A percentile compares a stretch with the other conserved stretches of the same genome.
phyloP scores from a whole-genome alignment of 2,888 invertebrate species.

The Ophion ventricosus region DNA sequence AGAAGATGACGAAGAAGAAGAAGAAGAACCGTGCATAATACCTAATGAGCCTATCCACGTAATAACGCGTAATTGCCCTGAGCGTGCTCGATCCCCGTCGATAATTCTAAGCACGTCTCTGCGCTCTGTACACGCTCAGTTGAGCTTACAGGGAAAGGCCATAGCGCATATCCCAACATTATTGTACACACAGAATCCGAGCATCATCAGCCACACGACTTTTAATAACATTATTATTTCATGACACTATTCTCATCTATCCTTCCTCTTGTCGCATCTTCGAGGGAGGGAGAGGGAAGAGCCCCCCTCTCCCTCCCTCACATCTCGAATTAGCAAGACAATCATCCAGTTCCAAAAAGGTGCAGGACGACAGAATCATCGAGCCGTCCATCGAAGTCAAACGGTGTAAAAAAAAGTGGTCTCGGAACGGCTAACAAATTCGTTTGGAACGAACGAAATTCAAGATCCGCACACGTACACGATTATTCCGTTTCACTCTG shows the following conservation, averaged over 20 bases:
- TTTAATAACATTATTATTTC: slow-evolving; percentile 66
- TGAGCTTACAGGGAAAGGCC: slow-evolving; percentile 67
- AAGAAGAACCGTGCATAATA: slow-evolving; percentile 79
- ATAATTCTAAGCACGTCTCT: slow-evolving; percentile 76
- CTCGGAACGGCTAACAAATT: slow-evolving; percentile 49
- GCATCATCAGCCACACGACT: slow-evolving; percentile 57
- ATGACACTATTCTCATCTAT: slow-evolving; percentile 37
- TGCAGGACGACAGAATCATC: slow-evolving; percentile 10
- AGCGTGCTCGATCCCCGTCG: slow-evolving; percentile 76
- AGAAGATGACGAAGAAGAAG: slow-evolving; percentile 42
- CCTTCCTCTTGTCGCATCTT: slow-evolving; percentile 24
- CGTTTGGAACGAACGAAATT: slow-evolving; percentile 50
- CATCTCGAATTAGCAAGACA: slow-evolving; percentile 48
- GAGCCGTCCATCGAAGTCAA: background rate
- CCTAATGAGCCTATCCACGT: slow-evolving; percentile 79
- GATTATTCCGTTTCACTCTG: background rate
- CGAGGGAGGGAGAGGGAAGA: too few relatives aligned
- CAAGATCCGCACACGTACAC: slow-evolving; percentile 18
- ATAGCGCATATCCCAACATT: slow-evolving; percentile 56
- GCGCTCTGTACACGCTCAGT: slow-evolving; percentile 67
- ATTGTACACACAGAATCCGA: slow-evolving; percentile 50
- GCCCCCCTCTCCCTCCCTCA: slow-evolving; percentile 33
- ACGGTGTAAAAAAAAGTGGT: slow-evolving; percentile 34
- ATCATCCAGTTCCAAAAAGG: slow-evolving; percentile 21
- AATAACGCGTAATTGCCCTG: slow-evolving; percentile 78